These are phyloP conservation scores for Eleutherodactylus coqui DNA, from an alignment of 2,797 vertebrate genomes.

Conservation along the genomic window DNA sequence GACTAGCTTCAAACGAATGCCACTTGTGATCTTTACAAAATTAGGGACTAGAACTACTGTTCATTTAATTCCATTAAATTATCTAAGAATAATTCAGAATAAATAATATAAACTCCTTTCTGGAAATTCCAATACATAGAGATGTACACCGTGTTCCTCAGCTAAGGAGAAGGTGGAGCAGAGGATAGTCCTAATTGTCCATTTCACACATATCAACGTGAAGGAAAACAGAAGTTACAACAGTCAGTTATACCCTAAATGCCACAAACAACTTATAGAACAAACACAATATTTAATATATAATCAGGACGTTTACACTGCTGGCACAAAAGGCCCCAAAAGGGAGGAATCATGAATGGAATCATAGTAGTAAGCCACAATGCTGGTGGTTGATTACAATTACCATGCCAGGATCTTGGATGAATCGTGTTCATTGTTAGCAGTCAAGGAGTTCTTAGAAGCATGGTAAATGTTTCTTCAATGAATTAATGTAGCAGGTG, in stretches of 20 bases:
- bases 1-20: background rate
- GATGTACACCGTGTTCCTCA: background rate
- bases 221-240: background rate
- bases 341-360: slow-evolving; percentile 7
- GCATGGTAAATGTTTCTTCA: background rate
- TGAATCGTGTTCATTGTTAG: slow-evolving; percentile 25
- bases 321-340: background rate
- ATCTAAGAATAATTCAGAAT: background rate
- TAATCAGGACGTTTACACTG: background rate
- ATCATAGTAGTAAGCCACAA: background rate
- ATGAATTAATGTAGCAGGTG: background rate
- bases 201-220: background rate
- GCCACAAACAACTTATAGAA: background rate
- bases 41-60: background rate
- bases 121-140: background rate
- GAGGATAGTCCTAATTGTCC: background rate
- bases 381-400: background rate
- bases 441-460: background rate
- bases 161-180: background rate
- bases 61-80: background rate
- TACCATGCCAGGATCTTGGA: slow-evolving; percentile 17
- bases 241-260: background rate
- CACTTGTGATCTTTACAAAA: background rate
- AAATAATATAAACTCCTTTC: background rate
- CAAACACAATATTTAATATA: background rate